Percentiles rank a stretch among this genome's conserved stretches.
Conservation (phyloP, 2,888 invertebrate genomes). For the Dermolepida albohirtum region DNA sequence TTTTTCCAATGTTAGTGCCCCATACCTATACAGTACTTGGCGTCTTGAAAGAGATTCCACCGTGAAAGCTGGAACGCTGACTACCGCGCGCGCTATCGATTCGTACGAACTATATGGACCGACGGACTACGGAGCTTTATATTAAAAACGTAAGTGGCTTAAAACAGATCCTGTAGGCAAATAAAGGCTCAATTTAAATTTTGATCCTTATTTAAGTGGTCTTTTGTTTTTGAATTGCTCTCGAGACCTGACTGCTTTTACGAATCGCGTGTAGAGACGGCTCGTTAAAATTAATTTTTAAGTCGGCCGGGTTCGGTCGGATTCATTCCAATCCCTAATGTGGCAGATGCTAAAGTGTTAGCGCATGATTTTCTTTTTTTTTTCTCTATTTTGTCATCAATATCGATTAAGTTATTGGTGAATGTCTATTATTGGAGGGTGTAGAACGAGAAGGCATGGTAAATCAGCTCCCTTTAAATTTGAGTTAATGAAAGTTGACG, state of each 20-base stretch:
- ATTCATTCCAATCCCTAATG: constrained; percentile 18
- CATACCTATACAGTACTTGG: constrained; percentile 2
- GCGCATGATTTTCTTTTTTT: constrained; percentile 10
- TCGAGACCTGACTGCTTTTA: constrained; percentile 55
- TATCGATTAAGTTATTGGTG: constrained; percentile 19
- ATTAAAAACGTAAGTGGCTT: constrained; percentile 65
- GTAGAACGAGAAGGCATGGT: neutral
- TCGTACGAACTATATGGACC: constrained; percentile 45
- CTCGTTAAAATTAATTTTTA: constrained; percentile 45
- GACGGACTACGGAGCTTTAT: constrained; percentile 50
- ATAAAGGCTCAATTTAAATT: constrained; percentile 64
- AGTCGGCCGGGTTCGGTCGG: constrained; percentile 29
- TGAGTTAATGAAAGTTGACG: no score
- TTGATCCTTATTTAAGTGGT: constrained; percentile 64
- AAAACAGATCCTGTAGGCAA: constrained; percentile 63
- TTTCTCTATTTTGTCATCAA: neutral
- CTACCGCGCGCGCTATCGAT: constrained; percentile 20
- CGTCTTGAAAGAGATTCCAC: constrained; percentile 17
- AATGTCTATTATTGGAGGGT: neutral
- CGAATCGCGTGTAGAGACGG: constrained; percentile 40
- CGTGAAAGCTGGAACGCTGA: constrained; percentile 1
- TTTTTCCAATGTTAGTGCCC: constrained; percentile 10
- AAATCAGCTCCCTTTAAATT: neutral
- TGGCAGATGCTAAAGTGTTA: constrained; percentile 35
- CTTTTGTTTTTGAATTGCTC: constrained; percentile 63